Base-by-base conservation (phyloP, 2,113 vertebrate species). In the Sphaerodactylus townsendi region DNA sequence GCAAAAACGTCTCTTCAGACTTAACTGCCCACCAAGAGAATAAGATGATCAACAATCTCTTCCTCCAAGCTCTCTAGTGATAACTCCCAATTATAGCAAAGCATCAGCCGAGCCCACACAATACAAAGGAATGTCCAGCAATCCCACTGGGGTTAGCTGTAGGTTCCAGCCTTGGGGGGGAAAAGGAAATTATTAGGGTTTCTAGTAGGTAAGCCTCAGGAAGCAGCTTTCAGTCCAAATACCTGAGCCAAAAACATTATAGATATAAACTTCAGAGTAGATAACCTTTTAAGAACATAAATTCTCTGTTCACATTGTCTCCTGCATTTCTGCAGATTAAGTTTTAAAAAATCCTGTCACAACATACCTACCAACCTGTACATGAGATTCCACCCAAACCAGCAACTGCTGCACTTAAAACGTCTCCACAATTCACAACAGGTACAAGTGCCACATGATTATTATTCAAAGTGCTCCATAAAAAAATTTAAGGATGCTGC, bases 151-250 rank as follows among this genome's bases (percentile, higher is more conserved):
- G 33, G 62, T 50, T 53, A 81, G 21, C 33, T 64, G 50, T 37
- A 25, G n/a, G 3, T 85, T 9, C 53, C 48, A 14, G 50, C 66
- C 80, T n/a, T n/a, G 64, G 64, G 88, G 71, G 81, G 41, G 25
- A 59, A 68, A 30, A 35, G n/a, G 5, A 64, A 65, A 33, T 59
- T 13, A 23, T 30, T 68, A 72, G 82, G 77, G 71, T 77, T 90
- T 89, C 88, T 80, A 74, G 78, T 80, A 85, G 87, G 71, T 78
- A 80, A 87, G 39, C 68, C 59, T 89, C 84, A 59, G 76, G 88
- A 89, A 93, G 90, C 93, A 93, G 90, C 91, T 77, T 93, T 87
- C 87, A 87, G 90, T 93, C 90, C 89, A 90, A 90, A 92, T 94
- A 94, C 93, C 94, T 94, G 94, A 95, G 93, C 88, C 90, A 92